Evolutionary conservation across 2,888 invertebrate species (phyloP), one percentile per base, ranked within the genome.

Genomic region (Cephus nigrinus): DNA sequence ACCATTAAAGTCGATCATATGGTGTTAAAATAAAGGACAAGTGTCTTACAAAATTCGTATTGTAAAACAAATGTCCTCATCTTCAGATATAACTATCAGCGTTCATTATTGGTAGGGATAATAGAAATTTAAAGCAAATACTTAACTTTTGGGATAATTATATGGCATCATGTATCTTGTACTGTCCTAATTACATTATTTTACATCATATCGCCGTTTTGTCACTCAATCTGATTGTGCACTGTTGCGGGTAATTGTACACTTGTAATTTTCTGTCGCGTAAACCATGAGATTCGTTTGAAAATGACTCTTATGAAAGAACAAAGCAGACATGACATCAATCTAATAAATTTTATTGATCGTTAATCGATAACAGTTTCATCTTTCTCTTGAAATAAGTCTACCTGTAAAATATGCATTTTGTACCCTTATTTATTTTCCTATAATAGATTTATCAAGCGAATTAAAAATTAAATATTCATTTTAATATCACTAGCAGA

Each of bases 121-220:
- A 69, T 31, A 73, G 68, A 77, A 73, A 75, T 36, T 75, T 76
- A 55, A 79, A 83, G 75, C 72, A 76, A 78, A 73, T 35, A 74
- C 73, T 77, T 77, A 69, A 76, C 33, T 69, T 80, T 77, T 75
- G 75, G 69, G 30, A 75, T 75, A 36, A 71, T 80, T 79, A 83
- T 78, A 77, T 75, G 76, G 76, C 80, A 83, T 83, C 80, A 80
- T 86, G 82, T 86, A 85, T 82, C 80, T 83, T 84, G 80, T 84
- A 82, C 80, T 83, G 80, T 83, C 78, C 73, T 81, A 85, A 86
- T 86, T 84, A 85, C 80, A 85, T 77, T 83, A 83, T 86, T 86
- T 85, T 86, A 82, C 81, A 85, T 81, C 79, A 84, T n/a, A 82
- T 77, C 32, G 71, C 11, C 71, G 31, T 71, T 71, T 71, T n/a